Evolutionary conservation across 2,888 invertebrate genomes (phyloP), one percentile per base, ranked within the genome.

Genomic region (Theodoxus fluviatilis): DNA sequence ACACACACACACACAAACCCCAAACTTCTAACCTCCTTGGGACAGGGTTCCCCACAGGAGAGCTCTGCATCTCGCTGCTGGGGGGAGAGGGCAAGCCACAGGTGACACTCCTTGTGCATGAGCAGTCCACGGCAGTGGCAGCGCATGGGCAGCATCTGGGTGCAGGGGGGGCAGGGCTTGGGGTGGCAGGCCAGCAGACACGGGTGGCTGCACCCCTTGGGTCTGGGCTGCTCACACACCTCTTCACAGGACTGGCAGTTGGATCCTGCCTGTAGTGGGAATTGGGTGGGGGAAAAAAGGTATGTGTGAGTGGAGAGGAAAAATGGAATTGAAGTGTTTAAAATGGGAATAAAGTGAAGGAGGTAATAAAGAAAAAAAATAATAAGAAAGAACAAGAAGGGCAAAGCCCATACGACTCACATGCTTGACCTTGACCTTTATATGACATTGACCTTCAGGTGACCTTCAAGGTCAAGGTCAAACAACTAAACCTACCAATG

Each of bases 41-140:
- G 93, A 83, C 96, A 97, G 75, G 93, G 93, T 84, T 94, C 94
- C 49, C 93, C 93, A 84, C 96, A 97, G 70, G 90, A 90, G 70
- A 86, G 83, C 71, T 89, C 74, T 85, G 86, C 72, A 85, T 86
- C 74, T 85, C 89, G 88, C 63, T 89, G 86, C 22, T 75, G 75
- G 47, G 81, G 78, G 18, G 75, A 74, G 18, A 90, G 88, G 1
- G 87, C 84, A 0, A 90, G 89, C 85, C 93, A 91, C 78, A 93
- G 92, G 43, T 78, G 71, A 83, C 97, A 97, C 38, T 91, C 90
- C 68, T 94, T 89, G 80, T 93, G 93, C 3, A 93, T 88, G 75
- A 93, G 92, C 68, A 92, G 92, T 4, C 94, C 89, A 0, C 92
- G 92, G 83, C 97, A 97, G 84, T 96, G 94, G 79, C 97, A 97